Evolutionary conservation across 2,797 vertebrate species (phyloP).

Genomic region (Coccyzus lansbergi): DNA sequence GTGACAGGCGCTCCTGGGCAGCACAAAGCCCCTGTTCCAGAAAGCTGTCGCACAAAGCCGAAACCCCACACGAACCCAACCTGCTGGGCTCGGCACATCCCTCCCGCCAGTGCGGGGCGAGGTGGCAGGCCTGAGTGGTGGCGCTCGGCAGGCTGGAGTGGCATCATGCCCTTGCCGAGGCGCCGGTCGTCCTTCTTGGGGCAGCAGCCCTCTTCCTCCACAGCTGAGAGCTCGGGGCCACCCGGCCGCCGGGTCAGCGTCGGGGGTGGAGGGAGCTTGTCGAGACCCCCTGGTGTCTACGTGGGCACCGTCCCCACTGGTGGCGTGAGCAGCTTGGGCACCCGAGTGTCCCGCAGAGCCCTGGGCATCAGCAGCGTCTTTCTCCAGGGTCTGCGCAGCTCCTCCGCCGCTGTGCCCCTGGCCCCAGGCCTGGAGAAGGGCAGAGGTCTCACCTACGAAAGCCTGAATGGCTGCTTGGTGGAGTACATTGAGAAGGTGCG

Average conservation of each 20-base stretch:
- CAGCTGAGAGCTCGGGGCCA: conserved; percentile 61
- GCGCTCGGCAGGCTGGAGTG: conserved; percentile 6
- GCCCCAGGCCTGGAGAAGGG: conserved; percentile 72
- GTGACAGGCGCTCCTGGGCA: conserved; percentile 42
- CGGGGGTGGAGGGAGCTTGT: neutral
- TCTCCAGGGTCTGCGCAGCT: conserved; percentile 89
- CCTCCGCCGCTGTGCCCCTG: conserved; percentile 75
- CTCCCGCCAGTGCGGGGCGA: conserved; percentile 32
- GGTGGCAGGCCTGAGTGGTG: conserved; percentile 50
- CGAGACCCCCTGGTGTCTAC: conserved; percentile 76
- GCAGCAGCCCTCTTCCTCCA: conserved; percentile 75
- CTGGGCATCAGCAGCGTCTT: conserved; percentile 94
- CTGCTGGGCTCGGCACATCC: conserved; percentile 73
- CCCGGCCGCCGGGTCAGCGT: conserved; percentile 70
- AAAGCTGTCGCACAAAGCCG: conserved; percentile 76
- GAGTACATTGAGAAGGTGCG: conserved; percentile 92
- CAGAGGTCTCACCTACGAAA: conserved; percentile 67
- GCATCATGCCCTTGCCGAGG: conserved; percentile 87
- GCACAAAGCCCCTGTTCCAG: conserved; percentile 86
- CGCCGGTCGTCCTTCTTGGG: conserved; percentile 87
- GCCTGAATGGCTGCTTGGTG: conserved; percentile 86
- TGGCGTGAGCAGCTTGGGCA: conserved; percentile 80
- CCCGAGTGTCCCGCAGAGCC: conserved; percentile 88
- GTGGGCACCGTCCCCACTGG: conserved; percentile 77
- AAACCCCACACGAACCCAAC: conserved; percentile 29